Percentiles rank a stretch among this genome's conserved stretches.
Conservation (phyloP, 2,888 invertebrate genomes). For the Diplolepis rosae region DNA sequence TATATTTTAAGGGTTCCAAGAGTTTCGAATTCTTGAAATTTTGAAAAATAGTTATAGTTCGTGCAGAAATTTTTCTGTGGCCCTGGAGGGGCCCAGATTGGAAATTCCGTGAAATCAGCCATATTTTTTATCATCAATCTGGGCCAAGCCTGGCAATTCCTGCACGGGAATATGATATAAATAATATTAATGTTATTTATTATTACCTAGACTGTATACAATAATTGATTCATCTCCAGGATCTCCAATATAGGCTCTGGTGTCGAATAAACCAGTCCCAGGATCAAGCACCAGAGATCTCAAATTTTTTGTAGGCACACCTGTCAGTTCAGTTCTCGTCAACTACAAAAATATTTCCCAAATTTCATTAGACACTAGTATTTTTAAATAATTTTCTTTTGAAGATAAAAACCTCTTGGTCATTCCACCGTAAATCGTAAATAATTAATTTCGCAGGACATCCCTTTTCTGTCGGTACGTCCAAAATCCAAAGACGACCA, state of each 20-base stretch:
- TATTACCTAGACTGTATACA: slow-evolving; percentile 53
- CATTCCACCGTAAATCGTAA: slow-evolving; percentile 69
- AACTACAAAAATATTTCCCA: slow-evolving; percentile 49
- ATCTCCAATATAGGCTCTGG: slow-evolving; percentile 70
- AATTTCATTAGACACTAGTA: too few relatives aligned
- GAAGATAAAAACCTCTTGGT: slow-evolving; percentile 51
- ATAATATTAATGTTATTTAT: background rate
- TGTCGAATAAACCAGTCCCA: slow-evolving; percentile 52
- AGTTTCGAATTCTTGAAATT: too few relatives aligned
- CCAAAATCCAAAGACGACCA: slow-evolving; percentile 74
- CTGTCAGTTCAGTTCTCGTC: slow-evolving; percentile 52
- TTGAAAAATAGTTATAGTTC: too few relatives aligned
- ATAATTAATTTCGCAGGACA: slow-evolving; percentile 72
- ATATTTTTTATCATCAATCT: too few relatives aligned
- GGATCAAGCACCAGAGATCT: slow-evolving; percentile 67
- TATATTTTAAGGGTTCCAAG: too few relatives aligned
- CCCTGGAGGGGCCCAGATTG: too few relatives aligned
- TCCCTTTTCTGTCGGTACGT: slow-evolving; percentile 64
- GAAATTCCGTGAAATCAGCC: too few relatives aligned
- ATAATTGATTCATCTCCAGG: slow-evolving; percentile 62
- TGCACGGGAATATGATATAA: background rate
- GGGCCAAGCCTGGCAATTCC: too few relatives aligned
- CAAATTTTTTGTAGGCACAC: slow-evolving; percentile 58
- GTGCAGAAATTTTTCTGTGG: too few relatives aligned
- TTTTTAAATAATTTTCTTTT: too few relatives aligned